Percentiles rank a stretch among this genome's conserved stretches.
Conservation (phyloP, 2,113 vertebrate species). For the Erythrocercus mccallii region DNA sequence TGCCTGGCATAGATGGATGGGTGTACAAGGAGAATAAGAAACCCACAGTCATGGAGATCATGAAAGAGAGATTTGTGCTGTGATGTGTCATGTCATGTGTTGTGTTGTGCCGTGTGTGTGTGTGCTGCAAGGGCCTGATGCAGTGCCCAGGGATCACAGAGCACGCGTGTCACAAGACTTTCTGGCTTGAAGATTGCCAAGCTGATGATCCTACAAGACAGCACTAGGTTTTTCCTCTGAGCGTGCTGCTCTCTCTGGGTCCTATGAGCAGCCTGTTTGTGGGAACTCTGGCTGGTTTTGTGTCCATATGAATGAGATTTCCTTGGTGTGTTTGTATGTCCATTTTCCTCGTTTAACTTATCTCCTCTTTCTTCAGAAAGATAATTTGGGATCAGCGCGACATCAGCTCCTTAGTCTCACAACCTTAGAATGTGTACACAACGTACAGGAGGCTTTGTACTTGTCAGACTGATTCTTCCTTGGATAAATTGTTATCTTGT, state of each 20-base stretch:
- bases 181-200: background rate
- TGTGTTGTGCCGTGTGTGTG: background rate
- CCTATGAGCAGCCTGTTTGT: background rate
- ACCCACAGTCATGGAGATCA: background rate
- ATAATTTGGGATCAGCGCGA: constrained; percentile 54
- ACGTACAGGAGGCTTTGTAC: background rate
- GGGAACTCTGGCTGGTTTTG: background rate
- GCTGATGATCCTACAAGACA: background rate
- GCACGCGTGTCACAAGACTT: background rate
- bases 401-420: constrained; percentile 48
- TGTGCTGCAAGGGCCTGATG: background rate
- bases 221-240: background rate
- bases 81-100: background rate
- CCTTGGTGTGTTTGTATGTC: constrained; percentile 34
- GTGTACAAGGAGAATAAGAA: background rate
- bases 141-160: background rate
- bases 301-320: background rate
- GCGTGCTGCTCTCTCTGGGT: background rate
- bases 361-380: constrained; percentile 67
- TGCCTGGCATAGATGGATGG: background rate
- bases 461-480: constrained; percentile 34
- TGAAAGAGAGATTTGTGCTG: background rate
- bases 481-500: background rate
- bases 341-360: constrained; percentile 55
- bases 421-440: constrained; percentile 16